Conservation (phyloP, 2,888 invertebrate genomes). For the Boloria selene region DNA sequence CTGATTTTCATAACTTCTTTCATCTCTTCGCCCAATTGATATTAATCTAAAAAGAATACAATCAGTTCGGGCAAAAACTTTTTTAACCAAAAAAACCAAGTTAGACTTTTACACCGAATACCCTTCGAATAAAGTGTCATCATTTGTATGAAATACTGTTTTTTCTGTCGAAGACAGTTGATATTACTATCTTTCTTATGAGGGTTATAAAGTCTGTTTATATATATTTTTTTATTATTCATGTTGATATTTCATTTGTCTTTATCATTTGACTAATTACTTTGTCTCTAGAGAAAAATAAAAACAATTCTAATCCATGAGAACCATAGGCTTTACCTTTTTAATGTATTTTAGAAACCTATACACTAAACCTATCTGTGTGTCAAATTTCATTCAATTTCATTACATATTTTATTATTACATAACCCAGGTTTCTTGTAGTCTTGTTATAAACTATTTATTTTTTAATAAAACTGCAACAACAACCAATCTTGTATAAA, state of each 20-base stretch:
- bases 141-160: conserved; percentile 74
- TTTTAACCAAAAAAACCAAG: conserved; percentile 58
- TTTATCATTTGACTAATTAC: too few relatives aligned
- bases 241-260: not conserved
- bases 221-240: not conserved
- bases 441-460: too few relatives aligned
- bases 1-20: conserved; percentile 8
- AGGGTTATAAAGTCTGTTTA: not conserved
- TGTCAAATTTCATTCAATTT: too few relatives aligned
- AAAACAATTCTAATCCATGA: too few relatives aligned
- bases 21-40: conserved; percentile 14
- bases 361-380: too few relatives aligned
- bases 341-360: too few relatives aligned
- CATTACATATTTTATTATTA: too few relatives aligned
- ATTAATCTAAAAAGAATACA: conserved; percentile 53
- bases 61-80: conserved; percentile 48
- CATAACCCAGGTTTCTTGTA: too few relatives aligned
- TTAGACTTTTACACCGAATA: conserved; percentile 71
- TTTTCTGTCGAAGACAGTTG: conserved; percentile 57
- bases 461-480: too few relatives aligned
- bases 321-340: too few relatives aligned
- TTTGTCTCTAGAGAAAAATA: too few relatives aligned
- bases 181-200: conserved; percentile 46
- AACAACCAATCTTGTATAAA: too few relatives aligned
- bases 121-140: conserved; percentile 75